phyloP scores from a whole-genome alignment of 2,113 vertebrate species.

The Cyphomyrus plagiostoma region DNA sequence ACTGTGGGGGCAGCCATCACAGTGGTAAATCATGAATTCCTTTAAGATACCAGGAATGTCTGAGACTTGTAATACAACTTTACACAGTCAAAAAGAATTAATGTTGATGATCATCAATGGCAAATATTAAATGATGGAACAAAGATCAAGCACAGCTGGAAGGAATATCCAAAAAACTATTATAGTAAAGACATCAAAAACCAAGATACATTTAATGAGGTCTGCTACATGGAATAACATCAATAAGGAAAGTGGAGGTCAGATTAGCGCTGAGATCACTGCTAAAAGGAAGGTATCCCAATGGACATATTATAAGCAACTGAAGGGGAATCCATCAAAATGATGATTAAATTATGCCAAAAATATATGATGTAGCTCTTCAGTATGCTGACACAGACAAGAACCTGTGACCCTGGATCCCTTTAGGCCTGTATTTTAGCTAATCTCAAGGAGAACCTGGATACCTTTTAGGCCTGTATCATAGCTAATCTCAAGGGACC shows the following conservation, averaged over 20 bases:
- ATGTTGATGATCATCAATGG: neutral
- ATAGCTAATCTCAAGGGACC: too few relatives aligned
- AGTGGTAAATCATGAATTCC: neutral
- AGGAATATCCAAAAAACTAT: neutral
- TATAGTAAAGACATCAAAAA: neutral
- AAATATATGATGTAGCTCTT: neutral
- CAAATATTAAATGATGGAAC: neutral
- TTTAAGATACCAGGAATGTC: neutral
- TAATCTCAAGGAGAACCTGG: neutral
- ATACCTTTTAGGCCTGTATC: too few relatives aligned
- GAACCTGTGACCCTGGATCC: neutral
- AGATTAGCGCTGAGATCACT: neutral
- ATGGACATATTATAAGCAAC: neutral
- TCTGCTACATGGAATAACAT: neutral
- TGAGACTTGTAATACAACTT: neutral
- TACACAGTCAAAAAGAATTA: neutral
- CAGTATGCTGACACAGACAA: neutral
- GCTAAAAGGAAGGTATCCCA: neutral
- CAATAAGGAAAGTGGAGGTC: neutral
- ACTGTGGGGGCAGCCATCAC: too few relatives aligned
- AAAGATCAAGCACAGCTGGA: neutral
- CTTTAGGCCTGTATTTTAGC: neutral
- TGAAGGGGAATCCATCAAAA: neutral
- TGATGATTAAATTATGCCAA: conserved; percentile 2
- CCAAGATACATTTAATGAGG: neutral